Conservation (phyloP, 2,113 vertebrate species). For the Nesogale talazaci region DNA sequence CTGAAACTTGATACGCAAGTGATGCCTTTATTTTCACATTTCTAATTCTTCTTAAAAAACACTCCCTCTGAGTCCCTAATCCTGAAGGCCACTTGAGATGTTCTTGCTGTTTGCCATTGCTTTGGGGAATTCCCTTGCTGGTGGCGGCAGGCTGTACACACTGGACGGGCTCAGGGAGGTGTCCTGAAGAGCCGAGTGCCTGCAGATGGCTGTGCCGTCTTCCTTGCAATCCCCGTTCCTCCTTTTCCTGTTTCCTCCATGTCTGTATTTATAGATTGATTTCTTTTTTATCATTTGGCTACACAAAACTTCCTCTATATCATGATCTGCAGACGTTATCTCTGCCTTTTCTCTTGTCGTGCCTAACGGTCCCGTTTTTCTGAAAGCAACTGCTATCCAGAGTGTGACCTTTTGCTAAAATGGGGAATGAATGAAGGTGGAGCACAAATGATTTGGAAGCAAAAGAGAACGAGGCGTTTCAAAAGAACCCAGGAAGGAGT, state of each 20-base stretch:
- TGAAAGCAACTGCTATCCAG: conserved; percentile 45
- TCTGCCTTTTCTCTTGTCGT: conserved; percentile 50
- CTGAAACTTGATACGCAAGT: background rate
- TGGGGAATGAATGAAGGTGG: conserved; percentile 60
- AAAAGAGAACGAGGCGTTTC: conserved; percentile 55
- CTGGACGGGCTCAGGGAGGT: background rate
- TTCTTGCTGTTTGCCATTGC: conserved; percentile 23
- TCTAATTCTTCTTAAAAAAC: conserved; percentile 44
- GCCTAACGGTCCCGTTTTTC: conserved; percentile 60
- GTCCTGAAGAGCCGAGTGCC: background rate
- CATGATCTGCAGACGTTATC: conserved; percentile 52
- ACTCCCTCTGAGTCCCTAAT: background rate
- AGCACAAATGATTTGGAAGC: conserved; percentile 58
- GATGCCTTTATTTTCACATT: conserved; percentile 39
- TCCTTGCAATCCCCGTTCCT: background rate
- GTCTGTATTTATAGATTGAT: conserved; percentile 16
- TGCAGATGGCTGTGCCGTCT: background rate
- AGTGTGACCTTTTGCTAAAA: conserved; percentile 58
- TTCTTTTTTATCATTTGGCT: conserved; percentile 25
- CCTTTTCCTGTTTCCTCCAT: conserved; percentile 20
- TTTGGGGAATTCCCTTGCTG: conserved; percentile 18
- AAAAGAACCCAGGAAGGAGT: conserved; percentile 53
- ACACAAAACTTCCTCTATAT: conserved; percentile 38
- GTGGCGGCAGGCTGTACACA: background rate
- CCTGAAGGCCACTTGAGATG: background rate